phyloP scores from a whole-genome alignment of 1,140 invertebrate genomes.

The Probaryconus sp. region DNA sequence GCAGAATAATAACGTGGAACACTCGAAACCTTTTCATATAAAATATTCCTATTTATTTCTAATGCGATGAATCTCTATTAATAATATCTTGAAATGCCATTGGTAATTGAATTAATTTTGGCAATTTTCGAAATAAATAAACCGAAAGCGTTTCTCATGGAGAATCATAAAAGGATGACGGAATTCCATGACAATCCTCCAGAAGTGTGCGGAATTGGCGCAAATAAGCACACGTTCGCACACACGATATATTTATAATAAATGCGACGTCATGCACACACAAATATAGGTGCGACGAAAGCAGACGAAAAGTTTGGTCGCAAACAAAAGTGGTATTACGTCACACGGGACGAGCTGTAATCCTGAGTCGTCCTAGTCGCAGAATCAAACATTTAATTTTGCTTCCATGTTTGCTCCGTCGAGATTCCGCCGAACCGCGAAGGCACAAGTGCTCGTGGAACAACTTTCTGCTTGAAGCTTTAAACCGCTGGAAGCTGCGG shows the following conservation, averaged over 20 bases:
- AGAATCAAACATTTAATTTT: constrained; percentile 36
- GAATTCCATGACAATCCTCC: not conserved
- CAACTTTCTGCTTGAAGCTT: constrained; percentile 24
- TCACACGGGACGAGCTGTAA: constrained; percentile 12
- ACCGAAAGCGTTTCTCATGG: no score
- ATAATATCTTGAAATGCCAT: no score
- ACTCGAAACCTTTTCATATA: no score
- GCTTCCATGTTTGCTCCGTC: constrained; percentile 20
- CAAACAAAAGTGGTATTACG: constrained; percentile 13
- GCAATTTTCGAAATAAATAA: constrained; percentile 4
- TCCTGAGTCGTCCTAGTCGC: not conserved
- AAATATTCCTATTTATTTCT: no score
- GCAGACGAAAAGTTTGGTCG: constrained; percentile 3
- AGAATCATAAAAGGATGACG: no score
- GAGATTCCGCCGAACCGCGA: constrained; percentile 27
- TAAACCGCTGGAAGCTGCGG: not conserved
- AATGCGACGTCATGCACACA: not conserved
- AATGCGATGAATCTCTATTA: no score
- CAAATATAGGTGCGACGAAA: not conserved
- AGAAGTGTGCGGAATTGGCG: not conserved
- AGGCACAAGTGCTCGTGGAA: constrained; percentile 14
- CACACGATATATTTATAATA: constrained; percentile 17
- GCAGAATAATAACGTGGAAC: no score
- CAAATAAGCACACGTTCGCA: constrained; percentile 1
- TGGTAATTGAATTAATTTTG: no score